Conservation (phyloP, 2,888 invertebrate genomes). For the Parascotia fuliginaria region DNA sequence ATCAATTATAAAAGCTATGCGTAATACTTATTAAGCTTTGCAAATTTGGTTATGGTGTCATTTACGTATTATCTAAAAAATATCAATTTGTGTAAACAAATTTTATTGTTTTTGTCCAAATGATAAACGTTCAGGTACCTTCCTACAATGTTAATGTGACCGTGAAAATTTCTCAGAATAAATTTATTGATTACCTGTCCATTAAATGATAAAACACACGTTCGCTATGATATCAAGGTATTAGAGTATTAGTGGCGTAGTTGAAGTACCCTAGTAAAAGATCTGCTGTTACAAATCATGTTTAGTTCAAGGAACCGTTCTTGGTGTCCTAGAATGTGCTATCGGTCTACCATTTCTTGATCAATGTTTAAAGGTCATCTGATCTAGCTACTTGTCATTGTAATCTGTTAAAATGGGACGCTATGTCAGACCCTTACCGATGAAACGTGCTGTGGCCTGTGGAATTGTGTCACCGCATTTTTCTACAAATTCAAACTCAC, state of each 20-base stretch:
- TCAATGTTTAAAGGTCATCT: neutral
- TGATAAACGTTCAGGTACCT: too few species aligned
- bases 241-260: too few species aligned
- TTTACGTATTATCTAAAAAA: neutral
- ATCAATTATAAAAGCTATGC: too few species aligned
- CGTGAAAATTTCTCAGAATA: neutral
- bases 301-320: neutral
- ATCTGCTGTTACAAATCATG: neutral
- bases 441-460: neutral
- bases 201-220: constrained; percentile 1
- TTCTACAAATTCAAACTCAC: neutral
- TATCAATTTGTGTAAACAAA: neutral
- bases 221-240: too few species aligned
- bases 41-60: too few species aligned
- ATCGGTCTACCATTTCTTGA: neutral
- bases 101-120: neutral
- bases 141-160: too few species aligned
- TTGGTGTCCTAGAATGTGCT: neutral
- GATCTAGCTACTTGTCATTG: neutral
- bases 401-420: neutral
- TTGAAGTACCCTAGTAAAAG: neutral
- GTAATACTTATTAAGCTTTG: too few species aligned
- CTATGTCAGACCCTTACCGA: neutral
- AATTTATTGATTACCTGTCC: neutral
- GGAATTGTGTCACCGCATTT: neutral